Percentiles rank a stretch among this genome's conserved stretches.
Evolutionary conservation across 2,888 invertebrate species (phyloP).

Genomic region (Heliconius aoede): DNA sequence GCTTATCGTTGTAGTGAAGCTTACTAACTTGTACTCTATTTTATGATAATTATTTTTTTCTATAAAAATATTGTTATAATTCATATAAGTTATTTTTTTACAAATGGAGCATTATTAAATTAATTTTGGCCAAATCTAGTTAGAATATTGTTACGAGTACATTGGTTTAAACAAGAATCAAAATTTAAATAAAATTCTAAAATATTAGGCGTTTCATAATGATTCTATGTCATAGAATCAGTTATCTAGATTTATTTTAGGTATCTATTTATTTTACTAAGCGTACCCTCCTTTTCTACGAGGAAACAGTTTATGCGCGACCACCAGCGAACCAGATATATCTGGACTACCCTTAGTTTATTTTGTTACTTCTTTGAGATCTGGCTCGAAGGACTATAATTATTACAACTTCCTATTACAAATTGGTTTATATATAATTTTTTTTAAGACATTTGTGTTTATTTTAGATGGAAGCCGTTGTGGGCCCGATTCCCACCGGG

Average conservation of each 20-base stretch:
- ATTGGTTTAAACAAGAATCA: too few relatives aligned
- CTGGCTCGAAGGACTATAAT: not conserved
- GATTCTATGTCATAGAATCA: not conserved
- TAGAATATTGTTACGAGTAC: not conserved
- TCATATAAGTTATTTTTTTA: too few relatives aligned
- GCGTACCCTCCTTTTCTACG: slow-evolving; percentile 3
- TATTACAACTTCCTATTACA: slow-evolving; percentile 10
- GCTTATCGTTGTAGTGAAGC: too few relatives aligned
- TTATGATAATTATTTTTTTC: not conserved
- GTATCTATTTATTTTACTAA: not conserved
- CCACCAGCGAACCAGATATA: slow-evolving; percentile 34
- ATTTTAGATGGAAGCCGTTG: not conserved
- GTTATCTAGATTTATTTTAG: not conserved
- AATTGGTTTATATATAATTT: not conserved
- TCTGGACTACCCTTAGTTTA: slow-evolving; percentile 10
- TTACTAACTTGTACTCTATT: not conserved
- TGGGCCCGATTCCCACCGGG: not conserved
- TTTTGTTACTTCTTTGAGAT: slow-evolving; percentile 7
- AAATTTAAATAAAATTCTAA: not conserved
- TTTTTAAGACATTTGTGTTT: not conserved
- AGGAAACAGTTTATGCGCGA: slow-evolving; percentile 37
- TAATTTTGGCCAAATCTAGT: not conserved
- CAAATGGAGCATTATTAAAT: too few relatives aligned
- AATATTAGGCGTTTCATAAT: too few relatives aligned
- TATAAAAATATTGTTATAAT: not conserved